phyloP scores from a whole-genome alignment of 2,888 invertebrate species.

The Automeris io region DNA sequence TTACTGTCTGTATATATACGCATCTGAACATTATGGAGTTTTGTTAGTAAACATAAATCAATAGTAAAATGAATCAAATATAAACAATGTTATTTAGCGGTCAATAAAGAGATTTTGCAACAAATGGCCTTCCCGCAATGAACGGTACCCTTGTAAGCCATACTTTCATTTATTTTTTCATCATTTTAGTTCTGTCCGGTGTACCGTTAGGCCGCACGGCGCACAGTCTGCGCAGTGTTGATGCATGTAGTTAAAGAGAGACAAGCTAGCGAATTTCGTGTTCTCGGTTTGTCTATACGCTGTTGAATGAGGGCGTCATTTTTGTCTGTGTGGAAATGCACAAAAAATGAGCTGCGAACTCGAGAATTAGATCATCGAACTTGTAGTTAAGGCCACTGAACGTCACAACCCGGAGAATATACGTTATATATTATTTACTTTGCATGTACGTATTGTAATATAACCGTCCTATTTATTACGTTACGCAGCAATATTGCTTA shows the following conservation, averaged over 20 bases:
- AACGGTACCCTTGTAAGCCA: slow-evolving; percentile 32
- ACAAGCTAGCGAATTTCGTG: slow-evolving; percentile 33
- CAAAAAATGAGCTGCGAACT: slow-evolving; percentile 53
- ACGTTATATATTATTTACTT: not conserved
- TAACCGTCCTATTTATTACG: no score
- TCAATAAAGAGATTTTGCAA: not conserved
- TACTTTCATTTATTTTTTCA: slow-evolving; percentile 58
- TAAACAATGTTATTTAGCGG: not conserved
- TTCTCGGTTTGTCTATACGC: slow-evolving; percentile 36
- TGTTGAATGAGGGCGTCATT: slow-evolving; percentile 52
- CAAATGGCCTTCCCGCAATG: slow-evolving; percentile 15
- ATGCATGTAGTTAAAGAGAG: slow-evolving; percentile 39
- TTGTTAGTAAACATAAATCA: no score
- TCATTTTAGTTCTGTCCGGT: slow-evolving; percentile 49
- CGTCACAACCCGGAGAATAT: slow-evolving; percentile 20
- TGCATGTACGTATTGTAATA: not conserved
- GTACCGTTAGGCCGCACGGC: slow-evolving; percentile 62
- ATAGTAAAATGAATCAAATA: not conserved
- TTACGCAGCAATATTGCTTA: no score
- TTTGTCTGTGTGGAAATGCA: slow-evolving; percentile 37
- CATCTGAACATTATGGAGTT: no score
- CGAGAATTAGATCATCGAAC: slow-evolving; percentile 68
- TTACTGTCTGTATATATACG: slow-evolving; percentile 5
- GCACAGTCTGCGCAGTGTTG: slow-evolving; percentile 26
- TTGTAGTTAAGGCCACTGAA: slow-evolving; percentile 54